A percentile compares a stretch with the other conserved stretches of the same genome.
These are phyloP conservation scores for Brachyptera risi DNA, from an alignment of 2,888 invertebrate genomes.

Conservation along the genomic window DNA sequence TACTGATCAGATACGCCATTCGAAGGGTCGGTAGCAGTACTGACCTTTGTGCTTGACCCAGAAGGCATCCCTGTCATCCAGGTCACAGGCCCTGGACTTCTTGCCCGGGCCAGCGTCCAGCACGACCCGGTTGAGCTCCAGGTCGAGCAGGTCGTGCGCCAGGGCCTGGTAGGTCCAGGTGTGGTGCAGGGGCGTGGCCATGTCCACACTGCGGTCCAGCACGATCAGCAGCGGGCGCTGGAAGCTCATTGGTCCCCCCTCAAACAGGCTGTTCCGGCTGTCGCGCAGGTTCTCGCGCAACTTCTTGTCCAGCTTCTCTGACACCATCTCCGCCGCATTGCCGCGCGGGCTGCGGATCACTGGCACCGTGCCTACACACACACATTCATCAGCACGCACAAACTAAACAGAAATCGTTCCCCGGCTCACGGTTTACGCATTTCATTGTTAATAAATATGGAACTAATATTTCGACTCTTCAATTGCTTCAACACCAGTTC, in stretches of 20 bases:
- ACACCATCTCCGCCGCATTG: slow-evolving; percentile 98
- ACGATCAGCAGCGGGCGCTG: slow-evolving; percentile 90
- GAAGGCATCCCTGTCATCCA: slow-evolving; percentile 84
- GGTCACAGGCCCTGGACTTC: slow-evolving; percentile 86
- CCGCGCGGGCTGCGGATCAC: slow-evolving; percentile 89
- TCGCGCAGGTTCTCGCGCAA: slow-evolving; percentile 95
- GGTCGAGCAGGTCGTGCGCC: slow-evolving; percentile 91
- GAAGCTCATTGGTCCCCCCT: slow-evolving; percentile 69
- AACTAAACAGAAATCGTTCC: too few relatives aligned
- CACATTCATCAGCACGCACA: too few relatives aligned
- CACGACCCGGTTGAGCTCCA: slow-evolving; percentile 80
- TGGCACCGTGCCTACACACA: slow-evolving; percentile 67
- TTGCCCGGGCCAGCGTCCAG: slow-evolving; percentile 63
- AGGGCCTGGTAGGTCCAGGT: slow-evolving; percentile 99
- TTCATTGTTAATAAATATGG: too few relatives aligned
- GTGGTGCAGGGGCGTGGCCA: slow-evolving; percentile 97
- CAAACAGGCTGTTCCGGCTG: slow-evolving; percentile 91
- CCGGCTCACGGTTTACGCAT: too few relatives aligned
- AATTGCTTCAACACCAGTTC: too few relatives aligned
- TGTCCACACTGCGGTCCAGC: slow-evolving; percentile 89
- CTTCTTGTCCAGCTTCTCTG: slow-evolving; percentile 94
- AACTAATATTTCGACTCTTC: too few relatives aligned
- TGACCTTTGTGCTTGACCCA: slow-evolving; percentile 92
- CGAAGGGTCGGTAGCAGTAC: too few relatives aligned
- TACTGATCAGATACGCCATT: too few relatives aligned